These are phyloP conservation scores for Ptyas mucosa DNA, from an alignment of 2,113 vertebrate species.

Conservation along the genomic window DNA sequence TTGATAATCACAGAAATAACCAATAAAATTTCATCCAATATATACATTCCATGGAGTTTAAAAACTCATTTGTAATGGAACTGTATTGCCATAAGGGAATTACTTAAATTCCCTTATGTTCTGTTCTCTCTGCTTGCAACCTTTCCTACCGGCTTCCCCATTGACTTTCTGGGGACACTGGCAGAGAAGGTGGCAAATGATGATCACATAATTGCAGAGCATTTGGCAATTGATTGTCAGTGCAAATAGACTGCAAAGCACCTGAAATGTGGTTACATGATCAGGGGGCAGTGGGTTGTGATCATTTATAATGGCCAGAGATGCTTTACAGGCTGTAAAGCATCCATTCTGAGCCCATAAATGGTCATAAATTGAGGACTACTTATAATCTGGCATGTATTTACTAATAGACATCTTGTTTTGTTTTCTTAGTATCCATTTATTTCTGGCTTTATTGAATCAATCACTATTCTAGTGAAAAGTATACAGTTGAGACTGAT, in stretches of 20 bases:
- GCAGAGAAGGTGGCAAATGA: background rate
- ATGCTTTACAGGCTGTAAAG: background rate
- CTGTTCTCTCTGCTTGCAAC: background rate
- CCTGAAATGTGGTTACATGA: background rate
- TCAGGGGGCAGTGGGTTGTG: background rate
- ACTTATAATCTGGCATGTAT: constrained; percentile 24
- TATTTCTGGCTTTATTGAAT: constrained; percentile 64
- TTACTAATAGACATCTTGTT: constrained; percentile 59
- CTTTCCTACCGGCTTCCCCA: too few relatives aligned
- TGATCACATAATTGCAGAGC: background rate
- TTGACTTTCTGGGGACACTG: too few relatives aligned
- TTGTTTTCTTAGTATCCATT: constrained; percentile 52
- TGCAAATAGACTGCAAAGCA: background rate
- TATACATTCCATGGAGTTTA: background rate
- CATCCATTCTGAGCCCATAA: background rate
- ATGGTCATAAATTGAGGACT: background rate
- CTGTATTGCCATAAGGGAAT: background rate
- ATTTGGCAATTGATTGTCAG: background rate
- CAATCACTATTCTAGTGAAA: constrained; percentile 64
- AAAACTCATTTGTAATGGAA: background rate
- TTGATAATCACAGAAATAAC: background rate
- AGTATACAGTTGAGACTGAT: constrained; percentile 71
- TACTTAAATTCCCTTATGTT: background rate
- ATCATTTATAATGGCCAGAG: background rate
- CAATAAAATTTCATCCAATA: background rate